Percentiles rank a stretch among this genome's conserved stretches.
Conservation (phyloP, 1,140 invertebrate species). For the Telenomus remus region DNA sequence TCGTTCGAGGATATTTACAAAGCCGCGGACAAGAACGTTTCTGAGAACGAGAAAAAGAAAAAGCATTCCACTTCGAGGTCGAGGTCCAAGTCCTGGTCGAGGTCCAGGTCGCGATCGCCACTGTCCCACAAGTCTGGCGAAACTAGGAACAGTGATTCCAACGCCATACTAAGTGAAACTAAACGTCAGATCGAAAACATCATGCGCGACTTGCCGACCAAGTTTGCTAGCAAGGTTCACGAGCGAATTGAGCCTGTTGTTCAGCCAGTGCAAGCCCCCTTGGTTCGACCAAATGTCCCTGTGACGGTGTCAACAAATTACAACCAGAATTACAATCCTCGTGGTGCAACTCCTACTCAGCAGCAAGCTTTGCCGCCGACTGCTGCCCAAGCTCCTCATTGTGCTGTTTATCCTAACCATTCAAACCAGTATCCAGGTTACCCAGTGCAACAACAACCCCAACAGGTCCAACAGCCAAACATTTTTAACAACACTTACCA, state of each 20-base stretch:
- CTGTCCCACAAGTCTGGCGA: slow-evolving; percentile 60
- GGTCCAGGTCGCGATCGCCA: slow-evolving; percentile 60
- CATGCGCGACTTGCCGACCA: slow-evolving; percentile 78
- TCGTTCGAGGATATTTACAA: slow-evolving; percentile 82
- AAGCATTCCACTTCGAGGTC: slow-evolving; percentile 70
- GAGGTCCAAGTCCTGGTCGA: slow-evolving; percentile 68
- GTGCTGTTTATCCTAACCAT: slow-evolving; percentile 56
- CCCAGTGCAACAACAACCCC: slow-evolving; percentile 36
- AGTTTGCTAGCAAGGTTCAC: slow-evolving; percentile 59
- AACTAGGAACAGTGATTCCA: slow-evolving; percentile 69
- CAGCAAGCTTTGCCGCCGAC: slow-evolving; percentile 1
- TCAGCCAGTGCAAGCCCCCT: not conserved
- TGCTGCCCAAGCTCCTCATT: slow-evolving; percentile 24
- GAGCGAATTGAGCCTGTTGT: slow-evolving; percentile 43
- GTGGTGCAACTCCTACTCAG: slow-evolving; percentile 23
- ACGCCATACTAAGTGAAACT: slow-evolving; percentile 77
- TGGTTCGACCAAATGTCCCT: slow-evolving; percentile 11
- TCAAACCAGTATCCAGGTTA: slow-evolving; percentile 59
- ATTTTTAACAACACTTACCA: slow-evolving; percentile 61
- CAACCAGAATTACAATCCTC: slow-evolving; percentile 42
- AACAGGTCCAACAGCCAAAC: slow-evolving; percentile 26
- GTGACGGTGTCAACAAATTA: slow-evolving; percentile 28
- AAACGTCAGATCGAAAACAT: slow-evolving; percentile 80
- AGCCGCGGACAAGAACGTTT: slow-evolving; percentile 79
- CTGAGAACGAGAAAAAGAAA: slow-evolving; percentile 74